These are phyloP conservation scores for Lagria hirta DNA, from an alignment of 2,888 invertebrate species.

Conservation along the genomic window DNA sequence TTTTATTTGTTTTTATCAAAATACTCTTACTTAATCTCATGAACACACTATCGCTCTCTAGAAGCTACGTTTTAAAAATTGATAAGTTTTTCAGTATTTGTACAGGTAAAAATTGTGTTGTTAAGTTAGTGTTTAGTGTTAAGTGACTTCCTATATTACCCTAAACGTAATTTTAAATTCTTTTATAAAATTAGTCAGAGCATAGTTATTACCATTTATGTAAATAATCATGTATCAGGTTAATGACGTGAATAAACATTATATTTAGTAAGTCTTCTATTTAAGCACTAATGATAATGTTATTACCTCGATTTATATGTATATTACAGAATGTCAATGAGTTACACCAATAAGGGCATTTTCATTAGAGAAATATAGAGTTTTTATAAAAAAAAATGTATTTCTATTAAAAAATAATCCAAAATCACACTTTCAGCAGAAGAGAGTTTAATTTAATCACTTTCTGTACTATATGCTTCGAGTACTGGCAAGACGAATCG, in stretches of 20 bases:
- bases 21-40: slow-evolving; percentile 15
- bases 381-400: background rate
- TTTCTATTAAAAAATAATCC: background rate
- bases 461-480: too few relatives aligned
- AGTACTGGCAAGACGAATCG: too few relatives aligned
- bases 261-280: slow-evolving; percentile 30
- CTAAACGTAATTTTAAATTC: slow-evolving; percentile 26
- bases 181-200: slow-evolving; percentile 32
- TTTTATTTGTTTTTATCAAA: slow-evolving; percentile 25
- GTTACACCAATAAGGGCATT: too few relatives aligned
- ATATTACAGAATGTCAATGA: too few relatives aligned
- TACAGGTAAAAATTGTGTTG: slow-evolving; percentile 9
- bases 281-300: too few relatives aligned
- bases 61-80: too few relatives aligned
- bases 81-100: slow-evolving; percentile 19
- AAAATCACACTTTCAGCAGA: too few relatives aligned
- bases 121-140: slow-evolving; percentile 17
- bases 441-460: too few relatives aligned
- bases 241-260: slow-evolving; percentile 37
- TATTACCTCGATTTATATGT: too few relatives aligned
- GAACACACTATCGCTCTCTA: too few relatives aligned
- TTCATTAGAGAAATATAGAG: too few relatives aligned
- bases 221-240: slow-evolving; percentile 35
- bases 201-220: slow-evolving; percentile 32
- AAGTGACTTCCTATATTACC: slow-evolving; percentile 25